Evolutionary conservation across 2,113 vertebrate species (phyloP), one percentile per base, ranked within the genome.

Genomic region (Gambusia holbrooki): DNA sequence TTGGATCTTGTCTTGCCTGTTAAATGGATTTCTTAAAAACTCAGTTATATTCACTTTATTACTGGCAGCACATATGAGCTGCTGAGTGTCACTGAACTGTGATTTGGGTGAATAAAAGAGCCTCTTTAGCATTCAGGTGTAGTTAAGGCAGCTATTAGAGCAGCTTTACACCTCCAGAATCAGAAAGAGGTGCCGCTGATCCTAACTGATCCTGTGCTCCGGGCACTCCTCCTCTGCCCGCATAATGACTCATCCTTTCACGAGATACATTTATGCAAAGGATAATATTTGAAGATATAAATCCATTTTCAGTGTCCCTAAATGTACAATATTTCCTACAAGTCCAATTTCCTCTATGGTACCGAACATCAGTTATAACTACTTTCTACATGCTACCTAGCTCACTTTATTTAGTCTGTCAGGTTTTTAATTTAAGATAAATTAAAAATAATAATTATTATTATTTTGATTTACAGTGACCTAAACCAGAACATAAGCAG

Each of bases 51-150:
- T 87, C 70, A 81, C 71, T 78, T 86, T 80, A 83, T 87, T 85
- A 66, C 70, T 73, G 48, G 48, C 67, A 40, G 68, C 75, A 71
- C 74, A 77, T 86, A 67, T 81, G 76, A 89, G 82, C 83, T 1
- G 42, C 69, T 68, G 62, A 73, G 73, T 81, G 76, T 54, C 74
- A 77, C 70, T 63, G 77, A 76, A 76, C 66, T 62, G 80, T 77
- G 45, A 85, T 83, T 80, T 83, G 68, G 74, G 70, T 86, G 76
- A 86, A 90, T 81, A 83, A 73, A 86, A 71, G 35, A 72, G 37
- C 69, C 85, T 86, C 66, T 84, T 91, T 87, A 80, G 86, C 83
- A 92, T 90, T 73, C 88, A 87, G 86, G 70, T 78, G 79, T 87
- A 64, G 77, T 84, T 70, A 76, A 45, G 37, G 60, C 45, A 76